Evolutionary conservation across 2,888 invertebrate species (phyloP).

Genomic region (Cheilosia grossa): DNA sequence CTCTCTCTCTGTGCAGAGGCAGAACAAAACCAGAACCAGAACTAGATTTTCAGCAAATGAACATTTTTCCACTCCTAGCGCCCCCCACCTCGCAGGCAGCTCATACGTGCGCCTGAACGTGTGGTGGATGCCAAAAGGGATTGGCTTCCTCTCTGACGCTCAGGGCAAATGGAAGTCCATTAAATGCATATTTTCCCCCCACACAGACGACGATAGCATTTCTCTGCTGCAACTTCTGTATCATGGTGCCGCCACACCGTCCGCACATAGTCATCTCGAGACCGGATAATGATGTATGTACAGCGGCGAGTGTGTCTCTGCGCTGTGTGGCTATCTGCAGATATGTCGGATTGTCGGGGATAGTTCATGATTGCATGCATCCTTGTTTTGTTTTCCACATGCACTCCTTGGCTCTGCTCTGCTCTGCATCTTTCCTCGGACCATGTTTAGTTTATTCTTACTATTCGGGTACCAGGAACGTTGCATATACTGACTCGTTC

Average conservation of each 20-base stretch:
- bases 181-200: constrained; percentile 73
- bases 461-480: background rate
- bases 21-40: constrained; percentile 52
- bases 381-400: constrained; percentile 67
- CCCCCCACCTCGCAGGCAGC: background rate
- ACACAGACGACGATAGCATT: constrained; percentile 30
- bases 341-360: constrained; percentile 68
- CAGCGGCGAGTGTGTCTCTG: constrained; percentile 47
- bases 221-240: constrained; percentile 57
- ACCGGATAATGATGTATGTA: constrained; percentile 71
- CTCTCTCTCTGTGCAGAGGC: constrained; percentile 11
- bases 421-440: constrained; percentile 25
- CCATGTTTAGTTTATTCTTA: constrained; percentile 52
- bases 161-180: constrained; percentile 75
- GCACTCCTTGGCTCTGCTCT: constrained; percentile 24
- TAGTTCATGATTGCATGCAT: constrained; percentile 74
- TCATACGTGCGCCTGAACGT: constrained; percentile 50
- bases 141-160: constrained; percentile 73
- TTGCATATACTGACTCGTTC: constrained; percentile 5
- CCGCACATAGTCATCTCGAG: constrained; percentile 40
- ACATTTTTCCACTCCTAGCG: constrained; percentile 36
- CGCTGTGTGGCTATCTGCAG: constrained; percentile 64
- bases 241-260: constrained; percentile 37
- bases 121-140: constrained; percentile 72
- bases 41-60: constrained; percentile 66